phyloP scores from a whole-genome alignment of 2,888 invertebrate genomes.

The Lapara coniferarum region DNA sequence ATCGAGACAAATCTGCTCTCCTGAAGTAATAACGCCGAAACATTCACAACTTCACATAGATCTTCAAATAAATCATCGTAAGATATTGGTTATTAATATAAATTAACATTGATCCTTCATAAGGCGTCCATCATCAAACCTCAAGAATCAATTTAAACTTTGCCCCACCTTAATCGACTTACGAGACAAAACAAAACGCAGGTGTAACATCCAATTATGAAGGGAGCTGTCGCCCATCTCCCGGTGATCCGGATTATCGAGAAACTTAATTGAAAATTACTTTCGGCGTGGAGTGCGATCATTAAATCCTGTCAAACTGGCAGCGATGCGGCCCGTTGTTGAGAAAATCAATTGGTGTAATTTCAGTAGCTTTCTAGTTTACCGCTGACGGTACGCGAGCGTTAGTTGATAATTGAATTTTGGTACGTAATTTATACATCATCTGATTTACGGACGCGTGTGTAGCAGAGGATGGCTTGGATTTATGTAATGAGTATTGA shows the following conservation, averaged over 20 bases:
- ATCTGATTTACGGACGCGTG: background rate
- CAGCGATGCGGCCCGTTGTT: conserved; percentile 48
- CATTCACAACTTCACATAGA: too few relatives aligned
- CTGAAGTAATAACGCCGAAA: too few relatives aligned
- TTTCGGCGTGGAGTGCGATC: conserved; percentile 67
- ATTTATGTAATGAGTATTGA: background rate
- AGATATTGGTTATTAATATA: too few relatives aligned
- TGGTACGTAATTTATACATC: conserved; percentile 9
- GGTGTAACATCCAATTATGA: conserved; percentile 75
- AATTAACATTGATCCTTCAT: background rate
- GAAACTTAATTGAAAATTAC: conserved; percentile 79
- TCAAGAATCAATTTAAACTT: background rate
- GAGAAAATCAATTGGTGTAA: conserved; percentile 62
- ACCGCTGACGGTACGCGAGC: conserved; percentile 18
- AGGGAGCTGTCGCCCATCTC: conserved; percentile 64
- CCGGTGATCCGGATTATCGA: conserved; percentile 77
- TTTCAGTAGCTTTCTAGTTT: conserved; percentile 59
- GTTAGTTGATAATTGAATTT: conserved; percentile 26
- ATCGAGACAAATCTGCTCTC: too few relatives aligned
- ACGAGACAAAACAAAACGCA: conserved; percentile 42
- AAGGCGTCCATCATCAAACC: background rate
- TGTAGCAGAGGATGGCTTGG: background rate
- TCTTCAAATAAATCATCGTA: too few relatives aligned
- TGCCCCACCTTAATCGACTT: conserved; percentile 12
- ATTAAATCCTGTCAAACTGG: conserved; percentile 70